Conservation (phyloP, 2,888 invertebrate genomes). For the Crossocerus cetratus region DNA sequence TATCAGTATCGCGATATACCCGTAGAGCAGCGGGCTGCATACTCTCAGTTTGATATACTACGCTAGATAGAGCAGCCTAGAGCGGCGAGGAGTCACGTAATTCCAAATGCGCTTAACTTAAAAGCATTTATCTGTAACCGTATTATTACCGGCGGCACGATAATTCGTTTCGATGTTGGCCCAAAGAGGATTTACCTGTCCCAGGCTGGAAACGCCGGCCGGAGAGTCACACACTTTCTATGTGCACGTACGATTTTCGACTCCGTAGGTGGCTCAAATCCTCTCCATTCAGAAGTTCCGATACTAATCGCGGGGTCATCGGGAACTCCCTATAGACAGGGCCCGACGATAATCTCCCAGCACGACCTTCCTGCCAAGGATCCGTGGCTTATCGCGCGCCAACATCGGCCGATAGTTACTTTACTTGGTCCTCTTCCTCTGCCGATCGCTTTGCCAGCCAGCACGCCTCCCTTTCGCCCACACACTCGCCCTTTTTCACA, state of each 20-base stretch:
- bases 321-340: conserved; percentile 21
- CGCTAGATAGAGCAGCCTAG: conserved; percentile 13
- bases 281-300: conserved; percentile 45
- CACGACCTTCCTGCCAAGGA: conserved; percentile 36
- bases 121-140: conserved; percentile 60
- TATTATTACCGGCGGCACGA: conserved; percentile 51
- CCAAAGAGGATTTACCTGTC: conserved; percentile 57
- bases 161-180: conserved; percentile 56
- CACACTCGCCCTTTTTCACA: not conserved
- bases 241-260: conserved; percentile 14
- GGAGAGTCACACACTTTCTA: conserved; percentile 17
- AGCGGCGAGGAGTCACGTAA: conserved; percentile 41
- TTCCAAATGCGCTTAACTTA: conserved; percentile 59
- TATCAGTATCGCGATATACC: not conserved
- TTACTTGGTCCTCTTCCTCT: conserved; percentile 31
- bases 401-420: conserved; percentile 30
- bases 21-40: not conserved
- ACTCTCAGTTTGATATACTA: not conserved
- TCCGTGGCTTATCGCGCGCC: conserved; percentile 45
- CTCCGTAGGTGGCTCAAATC: conserved; percentile 35
- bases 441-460: not conserved
- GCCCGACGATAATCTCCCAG: conserved; percentile 42
- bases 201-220: conserved; percentile 35
- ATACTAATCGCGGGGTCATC: conserved; percentile 54
- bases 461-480: not conserved